These are phyloP conservation scores for Geotrupes spiniger DNA, from an alignment of 2,888 invertebrate genomes.

Conservation along the genomic window DNA sequence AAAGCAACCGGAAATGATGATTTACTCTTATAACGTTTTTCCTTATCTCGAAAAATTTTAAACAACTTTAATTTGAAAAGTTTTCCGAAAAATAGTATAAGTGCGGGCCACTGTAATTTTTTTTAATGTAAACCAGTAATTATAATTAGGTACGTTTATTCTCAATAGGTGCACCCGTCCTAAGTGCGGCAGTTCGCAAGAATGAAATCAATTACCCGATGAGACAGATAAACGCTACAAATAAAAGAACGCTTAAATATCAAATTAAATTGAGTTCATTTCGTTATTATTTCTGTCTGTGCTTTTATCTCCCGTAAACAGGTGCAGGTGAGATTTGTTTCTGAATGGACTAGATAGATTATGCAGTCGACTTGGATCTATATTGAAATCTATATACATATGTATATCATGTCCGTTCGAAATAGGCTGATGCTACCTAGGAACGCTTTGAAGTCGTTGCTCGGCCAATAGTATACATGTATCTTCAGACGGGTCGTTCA, in stretches of 20 bases:
- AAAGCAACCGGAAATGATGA: too few relatives aligned
- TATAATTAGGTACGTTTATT: too few relatives aligned
- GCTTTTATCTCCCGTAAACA: conserved; percentile 13
- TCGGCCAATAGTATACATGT: conserved; percentile 12
- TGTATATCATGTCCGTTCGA: too few relatives aligned
- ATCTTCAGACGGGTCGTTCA: conserved; percentile 14
- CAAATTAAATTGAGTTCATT: conserved; percentile 17
- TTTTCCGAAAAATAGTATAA: too few relatives aligned
- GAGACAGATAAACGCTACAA: not conserved
- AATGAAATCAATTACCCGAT: too few relatives aligned
- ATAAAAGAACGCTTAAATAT: conserved; percentile 20
- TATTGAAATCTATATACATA: conserved; percentile 37
- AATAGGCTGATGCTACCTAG: conserved; percentile 22
- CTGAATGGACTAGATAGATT: conserved; percentile 23
- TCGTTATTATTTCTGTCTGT: conserved; percentile 11
- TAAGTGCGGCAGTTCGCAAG: too few relatives aligned
- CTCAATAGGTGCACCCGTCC: too few relatives aligned
- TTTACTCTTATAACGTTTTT: too few relatives aligned
- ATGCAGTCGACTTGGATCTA: conserved; percentile 29
- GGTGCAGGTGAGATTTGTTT: conserved; percentile 19
- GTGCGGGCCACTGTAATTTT: too few relatives aligned
- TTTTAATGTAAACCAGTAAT: too few relatives aligned
- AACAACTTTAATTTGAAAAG: too few relatives aligned
- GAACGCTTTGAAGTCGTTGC: conserved; percentile 17
- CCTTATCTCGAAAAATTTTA: too few relatives aligned